Evolutionary conservation across 2,888 invertebrate species (phyloP).

Genomic region (Tetragonisca angustula): DNA sequence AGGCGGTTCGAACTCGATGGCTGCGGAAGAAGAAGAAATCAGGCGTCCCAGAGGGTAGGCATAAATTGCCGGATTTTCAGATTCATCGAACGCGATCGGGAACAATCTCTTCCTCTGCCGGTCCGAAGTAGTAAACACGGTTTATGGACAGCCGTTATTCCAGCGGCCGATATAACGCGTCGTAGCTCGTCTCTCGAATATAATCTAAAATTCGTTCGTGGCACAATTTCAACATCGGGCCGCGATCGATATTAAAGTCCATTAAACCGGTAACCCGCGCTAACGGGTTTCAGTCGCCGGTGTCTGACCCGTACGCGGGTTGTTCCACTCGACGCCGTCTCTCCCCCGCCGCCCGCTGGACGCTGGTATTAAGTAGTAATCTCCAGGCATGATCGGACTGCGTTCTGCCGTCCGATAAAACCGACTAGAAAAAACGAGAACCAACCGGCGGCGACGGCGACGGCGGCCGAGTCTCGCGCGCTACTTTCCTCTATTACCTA

Average conservation of each 20-base stretch:
- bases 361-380: constrained; percentile 78
- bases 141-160: constrained; percentile 64
- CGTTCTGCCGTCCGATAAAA: constrained; percentile 61
- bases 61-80: constrained; percentile 35
- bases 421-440: constrained; percentile 60
- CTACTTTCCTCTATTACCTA: constrained; percentile 33
- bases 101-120: background rate
- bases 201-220: constrained; percentile 71
- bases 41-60: too few species aligned
- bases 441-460: background rate
- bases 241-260: constrained; percentile 74
- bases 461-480: constrained; percentile 3
- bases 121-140: constrained; percentile 59
- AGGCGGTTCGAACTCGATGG: too few species aligned
- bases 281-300: constrained; percentile 66
- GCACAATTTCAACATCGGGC: constrained; percentile 70
- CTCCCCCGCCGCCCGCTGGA: constrained; percentile 27
- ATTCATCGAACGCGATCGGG: constrained; percentile 26
- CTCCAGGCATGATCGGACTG: constrained; percentile 73
- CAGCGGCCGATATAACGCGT: constrained; percentile 64
- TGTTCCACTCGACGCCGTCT: constrained; percentile 52
- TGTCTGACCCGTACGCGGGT: constrained; percentile 68
- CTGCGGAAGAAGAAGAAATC: background rate
- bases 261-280: constrained; percentile 72
- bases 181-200: constrained; percentile 50